These are phyloP conservation scores for Standfussiana lucernea DNA, from an alignment of 2,888 invertebrate genomes.

Conservation along the genomic window DNA sequence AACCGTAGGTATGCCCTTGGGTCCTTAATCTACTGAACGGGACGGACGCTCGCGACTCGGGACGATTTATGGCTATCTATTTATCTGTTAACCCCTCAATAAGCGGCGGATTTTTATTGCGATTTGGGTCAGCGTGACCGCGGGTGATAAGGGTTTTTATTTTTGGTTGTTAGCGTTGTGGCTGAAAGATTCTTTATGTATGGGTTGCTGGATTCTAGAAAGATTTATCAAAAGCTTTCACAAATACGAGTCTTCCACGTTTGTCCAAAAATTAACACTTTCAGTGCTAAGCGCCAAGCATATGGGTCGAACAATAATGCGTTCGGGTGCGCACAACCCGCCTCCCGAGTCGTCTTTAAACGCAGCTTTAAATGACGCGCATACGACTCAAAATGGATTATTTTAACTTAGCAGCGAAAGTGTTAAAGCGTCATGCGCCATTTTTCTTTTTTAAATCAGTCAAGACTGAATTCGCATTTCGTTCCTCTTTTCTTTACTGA, in stretches of 20 bases:
- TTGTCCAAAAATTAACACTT: background rate
- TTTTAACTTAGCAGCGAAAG: no score
- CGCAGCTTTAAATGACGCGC: no score
- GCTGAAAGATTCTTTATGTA: background rate
- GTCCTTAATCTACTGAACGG: conserved; percentile 57
- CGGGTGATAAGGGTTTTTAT: conserved; percentile 36
- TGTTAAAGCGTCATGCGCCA: background rate
- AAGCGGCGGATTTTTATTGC: conserved; percentile 62
- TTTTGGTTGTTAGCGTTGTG: conserved; percentile 15
- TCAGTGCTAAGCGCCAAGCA: no score
- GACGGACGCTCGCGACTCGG: conserved; percentile 48
- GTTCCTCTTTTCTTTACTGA: background rate
- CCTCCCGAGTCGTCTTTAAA: no score
- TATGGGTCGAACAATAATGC: no score
- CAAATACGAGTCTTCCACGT: background rate
- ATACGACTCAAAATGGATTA: no score
- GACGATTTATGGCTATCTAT: conserved; percentile 68
- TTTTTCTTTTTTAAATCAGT: background rate
- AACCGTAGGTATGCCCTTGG: conserved; percentile 53
- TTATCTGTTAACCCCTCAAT: conserved; percentile 67
- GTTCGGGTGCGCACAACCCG: no score
- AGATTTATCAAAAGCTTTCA: background rate
- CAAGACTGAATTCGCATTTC: background rate
- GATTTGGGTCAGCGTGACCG: conserved; percentile 56
- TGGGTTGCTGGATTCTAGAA: background rate